Evolutionary conservation across 2,797 vertebrate species (phyloP).

Genomic region (Hypotaenidia okinawae): DNA sequence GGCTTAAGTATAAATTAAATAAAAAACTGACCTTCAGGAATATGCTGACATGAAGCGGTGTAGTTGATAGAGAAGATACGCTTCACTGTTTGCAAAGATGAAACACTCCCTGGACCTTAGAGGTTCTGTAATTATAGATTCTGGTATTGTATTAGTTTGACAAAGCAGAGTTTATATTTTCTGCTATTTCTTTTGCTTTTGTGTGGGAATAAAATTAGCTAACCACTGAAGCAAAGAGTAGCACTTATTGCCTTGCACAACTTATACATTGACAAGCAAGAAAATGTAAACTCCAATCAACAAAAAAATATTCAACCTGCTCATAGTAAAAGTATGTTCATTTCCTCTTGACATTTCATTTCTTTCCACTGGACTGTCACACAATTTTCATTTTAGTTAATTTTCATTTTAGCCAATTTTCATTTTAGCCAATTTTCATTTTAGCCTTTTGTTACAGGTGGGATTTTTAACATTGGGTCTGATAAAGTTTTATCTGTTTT

Average conservation of each 20-base stretch:
- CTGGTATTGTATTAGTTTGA: background rate
- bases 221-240: background rate
- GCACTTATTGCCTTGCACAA: background rate
- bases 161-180: background rate
- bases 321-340: background rate
- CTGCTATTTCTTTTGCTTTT: background rate
- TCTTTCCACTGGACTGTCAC: background rate
- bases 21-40: background rate
- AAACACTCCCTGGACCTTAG: background rate
- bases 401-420: background rate
- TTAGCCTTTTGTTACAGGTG: background rate
- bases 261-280: background rate
- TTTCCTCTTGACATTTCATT: background rate
- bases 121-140: background rate
- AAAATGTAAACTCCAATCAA: background rate
- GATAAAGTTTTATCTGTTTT: background rate
- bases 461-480: background rate
- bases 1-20: background rate
- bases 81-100: background rate
- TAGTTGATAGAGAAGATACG: background rate
- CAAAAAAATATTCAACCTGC: background rate
- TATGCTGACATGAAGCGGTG: background rate
- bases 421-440: background rate
- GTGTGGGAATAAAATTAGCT: background rate
- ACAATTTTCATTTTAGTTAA: background rate